These are phyloP conservation scores for Sceliomorpha sp. DNA, from an alignment of 2,888 invertebrate species.

Conservation along the genomic window DNA sequence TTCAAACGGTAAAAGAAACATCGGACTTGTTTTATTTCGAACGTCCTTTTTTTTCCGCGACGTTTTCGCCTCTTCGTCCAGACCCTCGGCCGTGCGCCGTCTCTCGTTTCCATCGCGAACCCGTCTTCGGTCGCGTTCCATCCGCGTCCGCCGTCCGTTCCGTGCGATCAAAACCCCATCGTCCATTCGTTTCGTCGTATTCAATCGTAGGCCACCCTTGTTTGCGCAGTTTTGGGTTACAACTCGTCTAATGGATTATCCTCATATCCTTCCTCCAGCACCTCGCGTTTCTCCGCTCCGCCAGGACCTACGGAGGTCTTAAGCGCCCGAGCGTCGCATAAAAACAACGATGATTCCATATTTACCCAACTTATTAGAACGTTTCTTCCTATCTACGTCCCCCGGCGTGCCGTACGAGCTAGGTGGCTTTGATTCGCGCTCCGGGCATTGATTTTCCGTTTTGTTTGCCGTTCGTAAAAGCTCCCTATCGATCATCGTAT, in stretches of 20 bases:
- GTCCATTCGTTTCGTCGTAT: constrained; percentile 64
- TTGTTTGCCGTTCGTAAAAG: constrained; percentile 49
- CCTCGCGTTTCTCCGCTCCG: too few species aligned
- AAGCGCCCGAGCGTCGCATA: constrained; percentile 63
- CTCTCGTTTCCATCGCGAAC: constrained; percentile 52
- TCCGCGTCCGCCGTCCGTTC: constrained; percentile 51
- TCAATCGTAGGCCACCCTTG: constrained; percentile 77
- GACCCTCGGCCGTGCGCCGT: neutral
- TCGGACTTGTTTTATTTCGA: too few species aligned
- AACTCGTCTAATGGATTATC: constrained; percentile 78
- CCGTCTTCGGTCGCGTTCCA: constrained; percentile 55
- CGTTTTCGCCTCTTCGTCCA: too few species aligned
- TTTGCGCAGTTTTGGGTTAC: constrained; percentile 78
- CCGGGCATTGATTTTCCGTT: constrained; percentile 52
- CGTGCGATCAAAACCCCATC: constrained; percentile 30
- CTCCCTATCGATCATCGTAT: constrained; percentile 52
- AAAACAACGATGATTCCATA: constrained; percentile 73
- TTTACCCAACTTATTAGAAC: constrained; percentile 74
- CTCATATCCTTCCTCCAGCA: constrained; percentile 68
- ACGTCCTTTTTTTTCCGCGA: too few species aligned
- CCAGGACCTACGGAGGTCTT: too few species aligned
- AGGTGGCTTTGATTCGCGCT: constrained; percentile 40
- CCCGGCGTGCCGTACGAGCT: constrained; percentile 25
- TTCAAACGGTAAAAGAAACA: too few species aligned
- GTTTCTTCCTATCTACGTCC: constrained; percentile 60